Evolutionary conservation across 2,797 vertebrate species (phyloP), one percentile per base, ranked within the genome.

Genomic region (Melanotaenia trifasciata): DNA sequence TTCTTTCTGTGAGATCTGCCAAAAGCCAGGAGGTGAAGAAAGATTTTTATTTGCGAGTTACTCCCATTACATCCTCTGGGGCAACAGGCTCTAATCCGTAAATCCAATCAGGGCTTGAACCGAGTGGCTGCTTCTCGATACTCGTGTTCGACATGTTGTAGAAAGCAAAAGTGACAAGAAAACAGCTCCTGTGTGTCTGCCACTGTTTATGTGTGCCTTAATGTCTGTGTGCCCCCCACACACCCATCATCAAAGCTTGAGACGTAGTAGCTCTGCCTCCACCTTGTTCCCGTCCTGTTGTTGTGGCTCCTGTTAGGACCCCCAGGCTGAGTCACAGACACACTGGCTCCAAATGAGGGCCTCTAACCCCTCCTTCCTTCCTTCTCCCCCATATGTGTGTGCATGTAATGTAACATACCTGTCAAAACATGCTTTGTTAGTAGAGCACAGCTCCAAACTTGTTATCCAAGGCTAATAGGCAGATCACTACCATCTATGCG

Each of bases 381-480:
- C 76, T 83, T 60, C 53, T 58, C 10, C 47, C 67, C 47, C 72
- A 54, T 68, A 72, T 67, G 67, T 77, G 70, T 83, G 36, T 72
- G 72, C 79, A 63, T 76, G 71, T 61, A 70, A 59, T 59, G 70
- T 71, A 90, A 71, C 78, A 79, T 80, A 86, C 90, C 88, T 92
- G 92, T 94, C 92, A 93, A 93, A 94, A 93, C 92, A 94, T 22
- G 90, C 73, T 89, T 91, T 92, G 90, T 94, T 85, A 71, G 80
- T 50, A 0, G 40, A 88, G 68, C 73, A 53, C 79, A 66, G 64
- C 67, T 60, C 80, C 78, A 66, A 63, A 62, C 86, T 93, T 86
- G 83, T 92, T 91, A 85, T 87, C 74, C 28, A 22, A 24, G 79
- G 68, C 84, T 89, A 92, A 90, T 85, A 83, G 76, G 67, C 70